Evolutionary conservation across 2,888 invertebrate genomes (phyloP), one percentile per base, ranked within the genome.

Genomic region (Epirrhoe tristata): DNA sequence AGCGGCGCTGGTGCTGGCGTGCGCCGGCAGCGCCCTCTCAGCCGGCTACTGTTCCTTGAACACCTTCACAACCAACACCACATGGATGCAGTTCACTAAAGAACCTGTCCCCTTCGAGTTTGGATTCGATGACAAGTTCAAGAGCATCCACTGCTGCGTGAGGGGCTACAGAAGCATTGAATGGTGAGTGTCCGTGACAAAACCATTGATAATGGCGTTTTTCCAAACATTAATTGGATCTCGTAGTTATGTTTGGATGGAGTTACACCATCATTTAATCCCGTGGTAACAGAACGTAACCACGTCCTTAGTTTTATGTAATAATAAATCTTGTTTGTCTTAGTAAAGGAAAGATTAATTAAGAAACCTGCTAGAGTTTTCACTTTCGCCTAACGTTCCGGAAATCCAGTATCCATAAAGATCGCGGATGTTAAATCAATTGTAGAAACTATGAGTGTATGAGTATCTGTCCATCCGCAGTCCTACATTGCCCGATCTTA

Each of bases 161-260:
- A 95, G 96, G 79, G 96, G 96, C 71, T 97, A 96, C 83, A 91
- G 96, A 70, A 96, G 96, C 85, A 96, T 97, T 76, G 96, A 96
- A 93, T 97, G 97, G 97, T 97, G 79, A 95, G 96, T 94, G 16
- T 50, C 24, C 0, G 66, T 39, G 24, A 24, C 1, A 24, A 24
- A 24, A 24, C 24, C 24, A 24, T 24, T 24, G 24, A 24, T 24
- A 24, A 24, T 24, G 24, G 24, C 24, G 24, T 24, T 24, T 24
- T 24, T 3, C 24, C 24, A 24, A 24, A 24, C 24, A 24, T 24
- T 24, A 24, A 24, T 24, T 24, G 24, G 24, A 24, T 24, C 24
- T 24, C 24, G 24, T 24, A n/a, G n/a, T n/a, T n/a, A 1, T 24
- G 24, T 24, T 24, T 24, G 24, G 24, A 24, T 24, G 24, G 24